phyloP scores from a whole-genome alignment of 2,888 invertebrate species.

The Drosophila diplacantha region DNA sequence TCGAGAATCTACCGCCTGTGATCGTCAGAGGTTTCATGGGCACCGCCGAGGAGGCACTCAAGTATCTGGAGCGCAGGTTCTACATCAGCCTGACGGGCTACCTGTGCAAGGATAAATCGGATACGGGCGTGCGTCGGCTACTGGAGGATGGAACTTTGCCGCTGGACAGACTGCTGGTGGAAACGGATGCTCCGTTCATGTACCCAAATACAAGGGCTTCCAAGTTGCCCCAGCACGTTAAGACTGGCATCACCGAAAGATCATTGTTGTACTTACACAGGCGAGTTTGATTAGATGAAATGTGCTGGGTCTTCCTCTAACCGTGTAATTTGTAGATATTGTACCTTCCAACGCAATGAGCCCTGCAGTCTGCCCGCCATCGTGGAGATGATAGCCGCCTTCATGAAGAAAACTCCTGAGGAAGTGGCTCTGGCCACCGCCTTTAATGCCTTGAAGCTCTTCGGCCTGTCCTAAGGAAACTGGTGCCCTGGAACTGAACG shows the following conservation, averaged over 20 bases:
- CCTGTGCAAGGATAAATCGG: slow-evolving; percentile 87
- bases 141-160: slow-evolving; percentile 89
- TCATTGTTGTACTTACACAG: slow-evolving; percentile 79
- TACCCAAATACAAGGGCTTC: slow-evolving; percentile 96
- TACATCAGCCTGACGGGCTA: slow-evolving; percentile 90
- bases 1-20: slow-evolving; percentile 83
- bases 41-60: slow-evolving; percentile 87
- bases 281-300: slow-evolving; percentile 39
- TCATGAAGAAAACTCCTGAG: slow-evolving; percentile 90
- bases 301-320: background rate
- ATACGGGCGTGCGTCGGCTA: slow-evolving; percentile 90
- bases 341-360: slow-evolving; percentile 97
- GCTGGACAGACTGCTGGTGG: slow-evolving; percentile 89
- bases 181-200: slow-evolving; percentile 97
- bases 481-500: slow-evolving; percentile 15
- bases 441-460: slow-evolving; percentile 93
- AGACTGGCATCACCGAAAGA: slow-evolving; percentile 91
- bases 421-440: slow-evolving; percentile 94
- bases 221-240: slow-evolving; percentile 91
- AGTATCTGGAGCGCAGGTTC: slow-evolving; percentile 90
- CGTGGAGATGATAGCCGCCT: slow-evolving; percentile 96
- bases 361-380: slow-evolving; percentile 95
- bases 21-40: slow-evolving; percentile 96
- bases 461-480: slow-evolving; percentile 83
- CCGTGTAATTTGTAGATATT: slow-evolving; percentile 81